Conservation (phyloP, 2,113 vertebrate genomes). For the Barbus barbus region DNA sequence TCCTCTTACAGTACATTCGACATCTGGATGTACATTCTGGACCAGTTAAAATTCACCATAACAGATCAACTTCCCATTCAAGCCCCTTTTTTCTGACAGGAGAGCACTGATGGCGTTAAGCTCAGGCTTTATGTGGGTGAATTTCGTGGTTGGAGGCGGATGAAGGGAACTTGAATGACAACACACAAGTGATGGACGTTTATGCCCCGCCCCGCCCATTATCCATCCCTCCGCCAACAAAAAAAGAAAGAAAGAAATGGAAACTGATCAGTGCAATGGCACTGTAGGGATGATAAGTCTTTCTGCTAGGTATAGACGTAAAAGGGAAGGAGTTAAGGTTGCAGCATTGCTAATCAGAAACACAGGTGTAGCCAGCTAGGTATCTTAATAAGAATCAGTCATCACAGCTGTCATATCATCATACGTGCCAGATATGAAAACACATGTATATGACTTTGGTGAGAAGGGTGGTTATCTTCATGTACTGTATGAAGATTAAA, state of each 20-base stretch:
- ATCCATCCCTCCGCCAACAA: neutral
- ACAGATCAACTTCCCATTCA: neutral
- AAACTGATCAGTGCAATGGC: constrained; percentile 31
- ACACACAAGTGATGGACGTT: neutral
- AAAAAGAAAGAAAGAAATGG: neutral
- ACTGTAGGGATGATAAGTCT: constrained; percentile 35
- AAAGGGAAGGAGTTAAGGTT: neutral
- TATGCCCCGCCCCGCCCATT: neutral
- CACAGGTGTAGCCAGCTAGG: too few species aligned
- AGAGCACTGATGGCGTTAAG: neutral
- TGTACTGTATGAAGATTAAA: neutral
- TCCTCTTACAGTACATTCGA: constrained; percentile 51
- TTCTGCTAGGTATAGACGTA: constrained; percentile 6
- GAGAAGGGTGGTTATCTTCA: too few species aligned
- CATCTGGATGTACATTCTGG: constrained; percentile 65
- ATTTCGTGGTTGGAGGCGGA: neutral
- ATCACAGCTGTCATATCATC: neutral
- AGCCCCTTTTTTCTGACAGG: neutral
- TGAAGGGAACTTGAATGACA: neutral
- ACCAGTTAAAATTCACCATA: neutral
- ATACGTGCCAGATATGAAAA: neutral
- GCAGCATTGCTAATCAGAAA: neutral
- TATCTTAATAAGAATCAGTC: neutral
- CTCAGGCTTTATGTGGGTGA: neutral
- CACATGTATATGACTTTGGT: too few species aligned